A percentile compares a stretch with the other conserved stretches of the same genome.
phyloP scores from a whole-genome alignment of 1,140 invertebrate genomes.

The Aphidius ervi region DNA sequence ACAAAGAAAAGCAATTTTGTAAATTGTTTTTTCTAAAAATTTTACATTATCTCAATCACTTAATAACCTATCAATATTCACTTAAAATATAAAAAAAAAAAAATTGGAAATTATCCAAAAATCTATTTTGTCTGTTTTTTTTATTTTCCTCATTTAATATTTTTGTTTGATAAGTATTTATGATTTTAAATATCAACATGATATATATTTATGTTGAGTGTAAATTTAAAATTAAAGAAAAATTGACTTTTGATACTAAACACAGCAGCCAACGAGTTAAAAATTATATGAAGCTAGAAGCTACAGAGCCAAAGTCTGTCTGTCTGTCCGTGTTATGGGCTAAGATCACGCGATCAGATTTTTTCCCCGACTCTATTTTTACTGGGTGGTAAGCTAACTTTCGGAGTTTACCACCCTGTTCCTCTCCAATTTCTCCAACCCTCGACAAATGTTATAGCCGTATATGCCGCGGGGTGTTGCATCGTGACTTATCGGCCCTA shows the following conservation, averaged over 20 bases:
- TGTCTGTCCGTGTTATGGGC: slow-evolving; percentile 41
- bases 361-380: slow-evolving; percentile 29
- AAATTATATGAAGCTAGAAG: slow-evolving; percentile 43
- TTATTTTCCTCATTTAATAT: no score
- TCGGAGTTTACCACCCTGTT: slow-evolving; percentile 25
- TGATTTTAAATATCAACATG: no score
- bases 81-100: no score
- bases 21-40: no score
- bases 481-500: slow-evolving; percentile 52
- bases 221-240: no score
- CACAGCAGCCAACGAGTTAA: slow-evolving; percentile 31
- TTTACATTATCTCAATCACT: no score
- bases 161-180: no score
- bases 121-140: no score
- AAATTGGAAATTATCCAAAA: no score
- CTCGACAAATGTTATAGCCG: slow-evolving; percentile 8
- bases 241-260: neutral
- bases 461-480: slow-evolving; percentile 38
- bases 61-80: no score
- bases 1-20: no score
- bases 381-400: slow-evolving; percentile 36
- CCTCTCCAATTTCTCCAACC: slow-evolving; percentile 12
- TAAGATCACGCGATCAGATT: slow-evolving; percentile 45
- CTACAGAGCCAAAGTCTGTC: slow-evolving; percentile 42
- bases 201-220: no score